Percentiles rank a stretch among this genome's conserved stretches.
phyloP scores from a whole-genome alignment of 2,888 invertebrate genomes.

The Apamea monoglypha region DNA sequence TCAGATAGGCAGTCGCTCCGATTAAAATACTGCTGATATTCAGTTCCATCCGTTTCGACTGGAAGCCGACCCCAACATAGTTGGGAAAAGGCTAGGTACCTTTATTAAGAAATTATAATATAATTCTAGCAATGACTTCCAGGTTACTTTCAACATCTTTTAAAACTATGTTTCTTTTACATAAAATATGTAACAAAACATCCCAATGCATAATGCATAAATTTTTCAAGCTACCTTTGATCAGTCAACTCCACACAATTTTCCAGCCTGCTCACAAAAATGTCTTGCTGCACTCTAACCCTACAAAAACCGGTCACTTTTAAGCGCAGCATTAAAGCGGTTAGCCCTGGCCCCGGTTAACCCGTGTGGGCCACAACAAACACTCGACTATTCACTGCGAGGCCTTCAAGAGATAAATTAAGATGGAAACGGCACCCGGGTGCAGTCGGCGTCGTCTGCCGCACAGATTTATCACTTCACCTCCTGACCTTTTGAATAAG shows the following conservation, averaged over 20 bases:
- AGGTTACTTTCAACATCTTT: not conserved
- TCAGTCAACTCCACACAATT: not conserved
- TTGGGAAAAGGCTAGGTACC: not conserved
- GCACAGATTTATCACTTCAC: conserved; percentile 63
- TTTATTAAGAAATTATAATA: not conserved
- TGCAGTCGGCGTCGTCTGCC: conserved; percentile 55
- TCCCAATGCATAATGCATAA: not conserved
- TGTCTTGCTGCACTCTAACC: not conserved
- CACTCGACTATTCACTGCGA: conserved; percentile 66
- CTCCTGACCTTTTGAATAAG: conserved; percentile 61
- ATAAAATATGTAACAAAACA: not conserved
- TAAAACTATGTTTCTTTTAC: not conserved
- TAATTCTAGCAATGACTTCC: not conserved
- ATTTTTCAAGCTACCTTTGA: not conserved
- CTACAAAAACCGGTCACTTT: conserved; percentile 43
- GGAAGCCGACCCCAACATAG: not conserved
- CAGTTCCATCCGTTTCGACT: not conserved
- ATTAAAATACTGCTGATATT: not conserved
- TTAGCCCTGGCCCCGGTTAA: conserved; percentile 61
- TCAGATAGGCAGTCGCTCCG: not conserved
- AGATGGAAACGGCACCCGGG: conserved; percentile 70
- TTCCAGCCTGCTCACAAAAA: conserved; percentile 4
- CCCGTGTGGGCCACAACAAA: conserved; percentile 59
- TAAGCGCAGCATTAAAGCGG: conserved; percentile 37
- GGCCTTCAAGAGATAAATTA: conserved; percentile 66